Evolutionary conservation across 2,113 vertebrate species (phyloP), one percentile per base, ranked within the genome.

Genomic region (Clarias magur): DNA sequence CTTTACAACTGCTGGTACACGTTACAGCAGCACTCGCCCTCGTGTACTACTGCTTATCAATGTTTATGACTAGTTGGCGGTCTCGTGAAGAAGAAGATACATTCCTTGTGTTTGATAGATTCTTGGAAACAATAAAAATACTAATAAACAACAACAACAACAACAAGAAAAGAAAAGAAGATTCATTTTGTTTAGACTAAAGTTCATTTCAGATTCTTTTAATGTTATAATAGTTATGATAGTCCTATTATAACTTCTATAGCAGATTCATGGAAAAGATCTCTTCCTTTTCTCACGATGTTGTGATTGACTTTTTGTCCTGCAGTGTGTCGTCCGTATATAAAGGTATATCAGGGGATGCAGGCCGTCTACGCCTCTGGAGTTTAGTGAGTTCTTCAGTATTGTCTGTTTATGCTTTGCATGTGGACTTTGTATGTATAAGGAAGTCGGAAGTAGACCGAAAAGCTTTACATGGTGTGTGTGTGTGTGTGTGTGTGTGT

Each of bases 291-390:
- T 34, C 3, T 62, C 9, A 62, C 4, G 17, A 63, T 25, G 21
- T 16, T 25, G 80, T 48, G 16, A 8, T 57, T 86, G 27, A 60
- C 12, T 80, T 2, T 4, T 4, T 89, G 89, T 90, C 92, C 91
- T 91, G 16, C 94, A 99, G 98, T 90, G 1, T 99, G 97, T 92
- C 95, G 92, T 34, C 96, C 96, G 4, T 99, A 98, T 90, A 91
- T 99, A 92, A 99, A 97, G 92, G 94, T 99, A 82, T 99, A 99
- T 92, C 97, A 99, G 92, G 97, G 96, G 88, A 97, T 99, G 97
- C 97, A 98, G 88, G 95, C 95, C 1, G 94, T 99, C 86, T 97
- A 97, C 92, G 97, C 97, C 4, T 99, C 98, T 56, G 98, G 96
- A 88, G 94, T 98, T 92, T 99, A 99, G 98, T 99, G 94, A 98